phyloP scores from a whole-genome alignment of 2,797 vertebrate species.

The Aselliscus stoliczkanus region DNA sequence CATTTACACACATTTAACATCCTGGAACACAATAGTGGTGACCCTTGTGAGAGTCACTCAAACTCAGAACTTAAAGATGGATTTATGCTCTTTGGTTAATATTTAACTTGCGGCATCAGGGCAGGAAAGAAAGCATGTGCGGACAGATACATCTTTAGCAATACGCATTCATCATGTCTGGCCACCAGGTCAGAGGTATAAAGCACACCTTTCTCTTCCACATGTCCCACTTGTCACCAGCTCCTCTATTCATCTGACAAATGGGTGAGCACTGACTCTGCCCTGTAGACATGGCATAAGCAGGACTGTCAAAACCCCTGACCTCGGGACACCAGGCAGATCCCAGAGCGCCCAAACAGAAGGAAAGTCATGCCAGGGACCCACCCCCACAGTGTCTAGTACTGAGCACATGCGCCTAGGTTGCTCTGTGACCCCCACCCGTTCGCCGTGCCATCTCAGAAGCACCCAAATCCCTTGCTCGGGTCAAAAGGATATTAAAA shows the following conservation, averaged over 20 bases:
- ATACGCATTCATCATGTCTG: rapidly evolving
- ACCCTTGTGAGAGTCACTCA: background rate
- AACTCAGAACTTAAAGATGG: background rate
- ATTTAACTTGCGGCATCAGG: background rate
- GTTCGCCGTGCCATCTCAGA: background rate
- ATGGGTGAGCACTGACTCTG: background rate
- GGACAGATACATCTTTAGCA: background rate
- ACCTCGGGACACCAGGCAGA: background rate
- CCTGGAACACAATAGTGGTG: background rate
- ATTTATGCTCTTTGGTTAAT: background rate
- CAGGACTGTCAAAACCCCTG: too few species aligned
- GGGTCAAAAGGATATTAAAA: background rate
- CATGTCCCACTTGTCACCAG: background rate
- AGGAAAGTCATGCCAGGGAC: background rate
- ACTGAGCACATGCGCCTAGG: background rate
- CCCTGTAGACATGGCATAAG: too few species aligned
- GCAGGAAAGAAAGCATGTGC: background rate
- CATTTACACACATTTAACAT: rapidly evolving
- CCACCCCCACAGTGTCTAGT: rapidly evolving
- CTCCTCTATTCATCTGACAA: background rate
- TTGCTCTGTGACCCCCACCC: background rate
- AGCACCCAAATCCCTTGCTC: background rate
- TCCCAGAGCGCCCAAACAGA: background rate
- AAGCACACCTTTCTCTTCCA: background rate
- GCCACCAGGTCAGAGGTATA: background rate